A percentile compares a stretch with the other conserved stretches of the same genome.
These are phyloP conservation scores for Dryas iulia DNA, from an alignment of 1,140 invertebrate species.

Conservation along the genomic window DNA sequence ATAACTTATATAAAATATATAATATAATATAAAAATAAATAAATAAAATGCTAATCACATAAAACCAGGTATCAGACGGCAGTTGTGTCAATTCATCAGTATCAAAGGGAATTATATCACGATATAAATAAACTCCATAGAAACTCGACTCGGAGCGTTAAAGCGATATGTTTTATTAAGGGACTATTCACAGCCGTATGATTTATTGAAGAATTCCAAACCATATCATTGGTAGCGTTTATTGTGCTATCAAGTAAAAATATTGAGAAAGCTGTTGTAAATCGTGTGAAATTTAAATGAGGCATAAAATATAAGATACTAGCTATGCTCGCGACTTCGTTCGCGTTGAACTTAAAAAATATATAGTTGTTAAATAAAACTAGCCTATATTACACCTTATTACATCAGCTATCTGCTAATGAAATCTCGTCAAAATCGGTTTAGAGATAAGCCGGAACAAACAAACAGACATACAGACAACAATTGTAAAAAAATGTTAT, in stretches of 20 bases:
- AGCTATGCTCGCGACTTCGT: too few species aligned
- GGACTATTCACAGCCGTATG: conserved; percentile 23
- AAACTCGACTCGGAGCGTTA: conserved; percentile 27
- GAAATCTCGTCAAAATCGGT: too few species aligned
- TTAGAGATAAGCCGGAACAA: too few species aligned
- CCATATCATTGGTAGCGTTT: conserved; percentile 25
- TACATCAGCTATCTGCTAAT: too few species aligned
- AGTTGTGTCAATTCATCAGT: conserved; percentile 25
- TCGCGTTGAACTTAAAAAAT: too few species aligned
- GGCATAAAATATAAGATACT: conserved; percentile 15
- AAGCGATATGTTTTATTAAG: conserved; percentile 4
- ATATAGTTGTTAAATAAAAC: too few species aligned
- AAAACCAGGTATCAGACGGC: conserved; percentile 28
- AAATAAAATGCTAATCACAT: conserved; percentile 40
- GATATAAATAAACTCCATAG: conserved; percentile 35
- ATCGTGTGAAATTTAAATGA: conserved; percentile 25
- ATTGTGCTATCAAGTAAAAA: conserved; percentile 41
- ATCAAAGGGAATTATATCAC: conserved; percentile 19
- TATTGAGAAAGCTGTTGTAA: conserved; percentile 33
- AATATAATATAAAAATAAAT: neutral
- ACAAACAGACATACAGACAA: too few species aligned
- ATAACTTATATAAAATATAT: neutral
- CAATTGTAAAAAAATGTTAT: too few species aligned
- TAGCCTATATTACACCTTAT: too few species aligned
- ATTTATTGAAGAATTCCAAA: conserved; percentile 45